Conservation (phyloP, 2,888 invertebrate genomes). For the Phalera bucephala region DNA sequence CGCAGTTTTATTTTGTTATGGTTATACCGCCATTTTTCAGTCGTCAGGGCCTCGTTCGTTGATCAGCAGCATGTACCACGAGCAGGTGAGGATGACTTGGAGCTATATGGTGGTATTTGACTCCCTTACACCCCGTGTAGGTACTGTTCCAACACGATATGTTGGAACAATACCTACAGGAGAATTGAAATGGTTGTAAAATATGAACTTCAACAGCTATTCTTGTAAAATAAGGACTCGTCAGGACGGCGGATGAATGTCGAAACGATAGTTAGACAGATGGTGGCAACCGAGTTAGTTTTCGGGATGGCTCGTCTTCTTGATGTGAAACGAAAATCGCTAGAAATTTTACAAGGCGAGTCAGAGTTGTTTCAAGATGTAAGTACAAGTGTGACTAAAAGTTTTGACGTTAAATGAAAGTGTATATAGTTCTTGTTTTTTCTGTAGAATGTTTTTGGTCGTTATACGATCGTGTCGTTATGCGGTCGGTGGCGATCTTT, state of each 20-base stretch:
- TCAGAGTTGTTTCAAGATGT: constrained; percentile 2
- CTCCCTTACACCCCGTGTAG: too few relatives aligned
- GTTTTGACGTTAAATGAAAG: background rate
- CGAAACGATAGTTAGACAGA: constrained; percentile 53
- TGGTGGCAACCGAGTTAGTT: constrained; percentile 55
- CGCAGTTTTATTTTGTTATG: too few relatives aligned
- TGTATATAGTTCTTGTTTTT: too few relatives aligned
- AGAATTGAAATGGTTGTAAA: constrained; percentile 17
- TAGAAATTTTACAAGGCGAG: constrained; percentile 41
- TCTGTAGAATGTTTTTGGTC: too few relatives aligned
- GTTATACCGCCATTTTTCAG: too few relatives aligned
- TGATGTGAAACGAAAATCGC: constrained; percentile 49
- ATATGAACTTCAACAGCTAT: constrained; percentile 32
- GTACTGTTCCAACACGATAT: too few relatives aligned
- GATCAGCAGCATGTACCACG: too few relatives aligned
- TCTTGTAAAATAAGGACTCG: constrained; percentile 41
- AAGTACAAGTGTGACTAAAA: background rate
- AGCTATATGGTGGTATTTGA: too few relatives aligned
- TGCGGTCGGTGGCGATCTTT: too few relatives aligned
- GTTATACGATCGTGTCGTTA: too few relatives aligned
- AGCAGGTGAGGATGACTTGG: too few relatives aligned
- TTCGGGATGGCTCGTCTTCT: constrained; percentile 40
- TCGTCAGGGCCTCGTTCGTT: too few relatives aligned
- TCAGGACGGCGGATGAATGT: constrained; percentile 27
- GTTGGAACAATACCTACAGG: background rate